Conservation (phyloP, 2,113 vertebrate genomes). For the Erpornis zantholeuca region DNA sequence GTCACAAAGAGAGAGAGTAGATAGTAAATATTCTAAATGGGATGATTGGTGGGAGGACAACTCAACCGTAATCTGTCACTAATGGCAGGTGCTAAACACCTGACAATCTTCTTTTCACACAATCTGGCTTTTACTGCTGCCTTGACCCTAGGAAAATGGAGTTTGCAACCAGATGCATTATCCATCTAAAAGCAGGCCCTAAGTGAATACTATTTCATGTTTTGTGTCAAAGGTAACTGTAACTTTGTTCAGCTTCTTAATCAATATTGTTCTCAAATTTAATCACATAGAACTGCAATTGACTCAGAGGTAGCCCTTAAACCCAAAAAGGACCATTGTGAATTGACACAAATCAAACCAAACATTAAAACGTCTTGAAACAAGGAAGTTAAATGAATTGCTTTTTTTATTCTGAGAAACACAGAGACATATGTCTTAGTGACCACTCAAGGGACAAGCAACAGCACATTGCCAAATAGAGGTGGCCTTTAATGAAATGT, state of each 20-base stretch:
- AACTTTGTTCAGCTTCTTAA: conserved; percentile 19
- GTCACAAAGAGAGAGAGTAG: neutral
- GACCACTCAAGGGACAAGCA: neutral
- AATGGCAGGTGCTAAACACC: neutral
- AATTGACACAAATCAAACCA: neutral
- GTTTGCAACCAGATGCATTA: neutral
- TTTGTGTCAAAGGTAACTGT: neutral
- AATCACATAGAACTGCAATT: neutral
- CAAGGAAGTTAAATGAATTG: conserved; percentile 8
- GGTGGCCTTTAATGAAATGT: conserved; percentile 53
- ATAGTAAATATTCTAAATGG: neutral
- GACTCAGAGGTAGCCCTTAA: neutral
- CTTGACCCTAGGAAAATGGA: neutral
- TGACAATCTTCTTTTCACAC: neutral
- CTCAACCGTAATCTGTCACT: neutral
- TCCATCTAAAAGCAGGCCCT: neutral
- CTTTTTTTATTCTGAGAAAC: conserved; percentile 28
- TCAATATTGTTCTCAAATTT: neutral
- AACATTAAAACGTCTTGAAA: conserved; percentile 15
- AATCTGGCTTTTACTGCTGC: neutral
- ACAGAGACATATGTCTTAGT: neutral
- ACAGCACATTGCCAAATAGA: neutral
- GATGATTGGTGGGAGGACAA: neutral
- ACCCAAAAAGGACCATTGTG: neutral
- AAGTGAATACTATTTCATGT: neutral